Conservation (phyloP, 2,888 invertebrate genomes). For the Psylliodes chrysocephalus region DNA sequence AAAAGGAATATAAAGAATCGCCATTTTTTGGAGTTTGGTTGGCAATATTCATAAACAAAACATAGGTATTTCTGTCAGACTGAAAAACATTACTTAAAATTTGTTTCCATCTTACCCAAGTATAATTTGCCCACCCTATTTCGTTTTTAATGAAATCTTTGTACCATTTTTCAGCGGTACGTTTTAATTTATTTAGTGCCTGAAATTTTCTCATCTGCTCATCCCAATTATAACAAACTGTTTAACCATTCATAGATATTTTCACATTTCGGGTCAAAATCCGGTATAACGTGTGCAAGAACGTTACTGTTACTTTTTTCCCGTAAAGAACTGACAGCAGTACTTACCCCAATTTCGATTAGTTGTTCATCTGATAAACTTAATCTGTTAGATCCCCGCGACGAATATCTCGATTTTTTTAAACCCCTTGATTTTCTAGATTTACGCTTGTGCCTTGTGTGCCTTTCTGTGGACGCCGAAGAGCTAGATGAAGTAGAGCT, state of each 20-base stretch:
- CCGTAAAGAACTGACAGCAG: too few species aligned
- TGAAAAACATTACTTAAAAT: neutral
- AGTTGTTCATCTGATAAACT: too few species aligned
- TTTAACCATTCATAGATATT: neutral
- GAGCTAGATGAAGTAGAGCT: too few species aligned
- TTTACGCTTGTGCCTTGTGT: too few species aligned
- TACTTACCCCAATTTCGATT: too few species aligned
- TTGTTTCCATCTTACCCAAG: neutral
- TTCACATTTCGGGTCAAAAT: neutral
- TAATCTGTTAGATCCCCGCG: too few species aligned
- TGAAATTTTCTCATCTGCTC: neutral
- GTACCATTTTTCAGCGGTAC: neutral
- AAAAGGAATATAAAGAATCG: neutral
- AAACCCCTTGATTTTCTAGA: too few species aligned
- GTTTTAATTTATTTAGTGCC: neutral
- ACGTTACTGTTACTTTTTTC: too few species aligned
- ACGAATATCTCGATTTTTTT: too few species aligned
- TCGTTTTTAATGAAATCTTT: neutral
- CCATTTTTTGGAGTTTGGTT: neutral
- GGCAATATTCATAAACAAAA: neutral
- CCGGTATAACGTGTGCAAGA: neutral
- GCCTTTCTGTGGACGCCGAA: too few species aligned
- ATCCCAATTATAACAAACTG: too few species aligned
- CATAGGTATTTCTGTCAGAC: neutral
- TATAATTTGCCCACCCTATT: neutral